phyloP scores from a whole-genome alignment of 2,797 vertebrate species.

The Halcyon smyrnensis region DNA sequence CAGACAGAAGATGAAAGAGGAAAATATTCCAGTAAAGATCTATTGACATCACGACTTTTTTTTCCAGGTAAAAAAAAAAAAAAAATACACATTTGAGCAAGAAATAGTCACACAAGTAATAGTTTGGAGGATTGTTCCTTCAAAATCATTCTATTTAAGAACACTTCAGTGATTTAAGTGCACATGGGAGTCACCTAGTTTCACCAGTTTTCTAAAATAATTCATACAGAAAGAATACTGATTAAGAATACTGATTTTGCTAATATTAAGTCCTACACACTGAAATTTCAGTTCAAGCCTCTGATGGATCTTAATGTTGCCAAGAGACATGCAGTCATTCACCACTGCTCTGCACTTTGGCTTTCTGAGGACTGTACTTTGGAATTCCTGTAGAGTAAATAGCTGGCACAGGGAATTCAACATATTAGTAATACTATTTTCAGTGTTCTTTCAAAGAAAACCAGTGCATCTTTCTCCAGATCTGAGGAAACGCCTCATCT shows the following conservation, averaged over 20 bases:
- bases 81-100: neutral
- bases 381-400: neutral
- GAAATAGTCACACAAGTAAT: neutral
- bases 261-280: neutral
- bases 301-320: neutral
- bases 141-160: conserved; percentile 9
- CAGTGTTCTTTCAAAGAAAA: neutral
- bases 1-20: neutral
- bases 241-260: neutral
- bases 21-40: neutral
- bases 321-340: neutral
- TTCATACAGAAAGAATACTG: neutral
- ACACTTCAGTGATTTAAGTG: neutral
- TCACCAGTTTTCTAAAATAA: neutral
- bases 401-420: neutral
- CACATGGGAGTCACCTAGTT: neutral
- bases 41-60: neutral
- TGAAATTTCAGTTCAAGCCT: neutral
- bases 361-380: neutral
- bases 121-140: neutral
- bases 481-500: neutral
- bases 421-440: neutral
- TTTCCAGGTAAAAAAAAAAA: neutral
- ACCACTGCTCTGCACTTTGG: neutral
- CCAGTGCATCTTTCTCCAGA: neutral